Percentiles rank a stretch among this genome's conserved stretches.
These are phyloP conservation scores for Pteria penguin DNA, from an alignment of 2,888 invertebrate species.

Conservation along the genomic window DNA sequence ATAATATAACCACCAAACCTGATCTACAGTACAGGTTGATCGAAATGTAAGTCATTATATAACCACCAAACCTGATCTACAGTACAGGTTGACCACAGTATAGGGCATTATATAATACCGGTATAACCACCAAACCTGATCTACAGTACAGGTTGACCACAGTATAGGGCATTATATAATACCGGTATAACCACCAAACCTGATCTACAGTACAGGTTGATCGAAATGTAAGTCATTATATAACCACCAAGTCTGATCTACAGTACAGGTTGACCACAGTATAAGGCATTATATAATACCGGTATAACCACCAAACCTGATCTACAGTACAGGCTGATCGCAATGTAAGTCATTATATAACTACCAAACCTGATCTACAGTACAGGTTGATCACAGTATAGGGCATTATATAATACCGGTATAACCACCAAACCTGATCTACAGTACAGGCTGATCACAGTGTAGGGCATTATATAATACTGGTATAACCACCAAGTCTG, in stretches of 20 bases:
- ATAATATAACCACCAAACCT: neutral
- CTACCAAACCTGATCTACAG: neutral
- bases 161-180: neutral
- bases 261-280: neutral
- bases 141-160: neutral
- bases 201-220: neutral
- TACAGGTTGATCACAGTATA: neutral
- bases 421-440: neutral
- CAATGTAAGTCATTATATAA: neutral
- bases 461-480: neutral
- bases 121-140: neutral
- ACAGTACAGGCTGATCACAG: neutral
- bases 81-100: neutral
- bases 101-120: neutral
- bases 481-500: neutral
- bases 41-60: neutral
- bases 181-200: neutral
- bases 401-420: neutral
- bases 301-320: neutral
- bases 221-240: neutral
- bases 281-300: neutral
- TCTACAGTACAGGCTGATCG: neutral
- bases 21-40: neutral
- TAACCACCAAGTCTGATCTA: neutral
- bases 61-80: neutral